Base-by-base conservation (phyloP, 2,113 vertebrate species). In the Chunga burmeisteri region DNA sequence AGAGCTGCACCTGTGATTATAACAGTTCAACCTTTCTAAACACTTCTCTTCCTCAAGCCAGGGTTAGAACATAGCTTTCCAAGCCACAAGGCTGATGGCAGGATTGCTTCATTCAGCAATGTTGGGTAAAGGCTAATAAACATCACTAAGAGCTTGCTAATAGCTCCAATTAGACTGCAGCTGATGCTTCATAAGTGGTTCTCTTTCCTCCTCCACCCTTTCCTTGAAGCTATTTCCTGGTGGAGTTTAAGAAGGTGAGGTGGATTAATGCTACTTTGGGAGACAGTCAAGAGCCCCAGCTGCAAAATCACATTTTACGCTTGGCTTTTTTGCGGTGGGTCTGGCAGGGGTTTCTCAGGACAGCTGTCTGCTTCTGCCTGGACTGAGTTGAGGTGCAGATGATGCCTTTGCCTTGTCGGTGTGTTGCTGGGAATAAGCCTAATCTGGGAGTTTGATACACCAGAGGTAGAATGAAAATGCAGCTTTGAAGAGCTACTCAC, bases 91-190 rank as follows among this genome's bases (percentile, higher is more conserved):
- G 62, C 84, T 97, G 92, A 94, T 96, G 78, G 82, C 85, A 90
- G 74, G 30, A 70, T 88, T 80, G 74, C 87, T 96, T 92, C 87
- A 80, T 88, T 87, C 94, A 94, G 87, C 47, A 59, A 6, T 5
- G 22, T 65, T 53, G 78, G 70, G 62, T 65, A 72, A 87, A 58
- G 78, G 62, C 93, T 96, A 95, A 96, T 91, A 90, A 96, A 90
- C 90, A 90, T 18, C 66, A 30, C 85, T 94, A 96, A 96, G 88
- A 96, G 87, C 87, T 90, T 80, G 81, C 93, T 97, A 95, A 96
- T 96, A 88, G 94, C 85, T 85, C 94, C 70, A 93, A 96, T 96
- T 96, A 96, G 81, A 26, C 90, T 65, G 84, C 93, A 96, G 95
- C 90, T 96, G 96, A 96, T 91, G 90, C 84, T 95, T 93, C 63